Evolutionary conservation across 2,797 vertebrate genomes (phyloP).

Genomic region (Todus mexicanus): DNA sequence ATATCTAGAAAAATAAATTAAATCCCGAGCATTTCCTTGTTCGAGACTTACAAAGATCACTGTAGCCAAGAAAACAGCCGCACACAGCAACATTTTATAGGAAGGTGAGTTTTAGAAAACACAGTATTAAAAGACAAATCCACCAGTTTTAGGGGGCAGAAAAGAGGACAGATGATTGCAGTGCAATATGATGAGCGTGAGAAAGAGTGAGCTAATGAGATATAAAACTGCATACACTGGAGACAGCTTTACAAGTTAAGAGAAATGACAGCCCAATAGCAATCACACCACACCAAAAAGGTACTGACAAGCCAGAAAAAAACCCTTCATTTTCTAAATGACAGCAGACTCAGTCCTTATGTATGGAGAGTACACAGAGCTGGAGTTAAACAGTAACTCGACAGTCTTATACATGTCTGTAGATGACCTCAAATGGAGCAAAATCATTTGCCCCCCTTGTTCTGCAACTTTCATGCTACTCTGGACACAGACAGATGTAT

Average conservation of each 20-base stretch:
- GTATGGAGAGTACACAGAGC: not conserved
- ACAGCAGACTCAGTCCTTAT: not conserved
- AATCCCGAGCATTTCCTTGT: not conserved
- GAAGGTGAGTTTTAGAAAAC: not conserved
- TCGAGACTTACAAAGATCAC: not conserved
- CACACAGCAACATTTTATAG: not conserved
- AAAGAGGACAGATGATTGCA: not conserved
- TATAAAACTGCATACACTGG: not conserved
- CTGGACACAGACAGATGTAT: not conserved
- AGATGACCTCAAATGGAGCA: not conserved
- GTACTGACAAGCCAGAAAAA: not conserved
- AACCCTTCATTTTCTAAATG: not conserved
- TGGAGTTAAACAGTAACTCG: constrained; percentile 33
- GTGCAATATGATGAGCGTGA: not conserved
- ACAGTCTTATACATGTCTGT: not conserved
- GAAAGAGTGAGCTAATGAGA: not conserved
- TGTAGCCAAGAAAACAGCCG: not conserved
- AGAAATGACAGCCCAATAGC: constrained; percentile 9
- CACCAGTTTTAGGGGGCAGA: not conserved
- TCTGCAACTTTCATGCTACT: not conserved
- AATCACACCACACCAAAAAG: not conserved
- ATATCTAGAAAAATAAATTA: not conserved
- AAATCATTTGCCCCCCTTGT: not conserved
- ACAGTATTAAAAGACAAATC: not conserved
- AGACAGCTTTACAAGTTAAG: not conserved